Conservation (phyloP, 2,888 invertebrate genomes). For the Cephalotes varians region DNA sequence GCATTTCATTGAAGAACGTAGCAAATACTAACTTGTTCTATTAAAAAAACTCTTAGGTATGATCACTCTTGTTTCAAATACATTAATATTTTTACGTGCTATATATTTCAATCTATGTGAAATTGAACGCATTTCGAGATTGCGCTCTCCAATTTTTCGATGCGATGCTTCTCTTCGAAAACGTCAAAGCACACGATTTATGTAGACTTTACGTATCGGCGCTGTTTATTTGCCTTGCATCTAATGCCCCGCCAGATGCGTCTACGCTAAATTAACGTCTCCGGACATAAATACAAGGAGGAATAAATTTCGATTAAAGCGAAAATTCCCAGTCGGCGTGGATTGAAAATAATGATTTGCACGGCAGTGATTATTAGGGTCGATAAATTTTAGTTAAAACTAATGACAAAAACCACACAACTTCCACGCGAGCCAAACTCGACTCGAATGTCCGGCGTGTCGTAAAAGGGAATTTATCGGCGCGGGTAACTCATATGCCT, state of each 20-base stretch:
- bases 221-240: conserved; percentile 42
- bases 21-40: background rate
- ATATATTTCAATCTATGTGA: background rate
- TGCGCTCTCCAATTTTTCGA: background rate
- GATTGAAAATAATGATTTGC: conserved; percentile 57
- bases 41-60: conserved; percentile 11
- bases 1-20: conserved; percentile 22
- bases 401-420: conserved; percentile 53
- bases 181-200: conserved; percentile 2
- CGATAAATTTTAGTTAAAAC: conserved; percentile 71
- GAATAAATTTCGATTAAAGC: conserved; percentile 56
- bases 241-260: conserved; percentile 24
- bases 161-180: background rate
- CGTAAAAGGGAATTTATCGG: conserved; percentile 65
- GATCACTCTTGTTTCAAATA: background rate
- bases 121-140: background rate
- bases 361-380: conserved; percentile 55
- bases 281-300: conserved; percentile 38
- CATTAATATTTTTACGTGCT: background rate
- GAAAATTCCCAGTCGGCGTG: conserved; percentile 36
- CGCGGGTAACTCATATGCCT: conserved; percentile 56
- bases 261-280: conserved; percentile 45
- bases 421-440: conserved; percentile 51
- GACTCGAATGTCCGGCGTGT: conserved; percentile 51
- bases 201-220: background rate